Evolutionary conservation across 1,140 invertebrate species (phyloP), one percentile per base, ranked within the genome.

Genomic region (Caerostris darwini): DNA sequence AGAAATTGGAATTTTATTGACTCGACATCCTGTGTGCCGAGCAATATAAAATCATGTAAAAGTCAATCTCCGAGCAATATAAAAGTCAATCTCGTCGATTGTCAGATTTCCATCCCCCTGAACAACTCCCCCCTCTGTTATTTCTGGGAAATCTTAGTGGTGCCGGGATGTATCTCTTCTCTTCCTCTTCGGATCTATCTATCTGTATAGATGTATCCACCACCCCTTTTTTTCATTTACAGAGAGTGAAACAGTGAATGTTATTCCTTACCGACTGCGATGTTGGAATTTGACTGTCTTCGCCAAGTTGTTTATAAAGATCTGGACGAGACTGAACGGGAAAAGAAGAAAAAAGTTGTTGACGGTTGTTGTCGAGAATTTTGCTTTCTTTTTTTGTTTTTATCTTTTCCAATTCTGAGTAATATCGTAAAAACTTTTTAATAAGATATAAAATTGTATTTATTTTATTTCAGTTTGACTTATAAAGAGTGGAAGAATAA

Each of bases 31-130:
- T 71, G 83, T 93, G 50, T 87, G 67, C 64, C n/a, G 54, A n/a
- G n/a, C n/a, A n/a, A n/a, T n/a, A n/a, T n/a, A n/a, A n/a, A n/a
- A n/a, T n/a, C n/a, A n/a, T n/a, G n/a, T n/a, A n/a, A n/a, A n/a
- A n/a, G n/a, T n/a, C n/a, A n/a, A n/a, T n/a, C n/a, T n/a, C n/a
- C n/a, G n/a, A 87, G 82, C 82, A 93, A 93, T 93, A 93, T 87
- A 93, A 92, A 92, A 92, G 90, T 92, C 90, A 92, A 92, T 92
- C 90, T 92, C 90, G n/a, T 50, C 58, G 89, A 92, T 92, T 92
- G 90, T 92, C 90, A 92, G 90, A 92, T 92, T 85, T 92, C 59
- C 6, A n/a, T n/a, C 53, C n/a, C 50, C n/a, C n/a, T n/a, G n/a
- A n/a, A n/a, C n/a, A n/a, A n/a, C 58, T n/a, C 14, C 58, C 71